phyloP scores from a whole-genome alignment of 2,888 invertebrate genomes.

The Mythimna impura region DNA sequence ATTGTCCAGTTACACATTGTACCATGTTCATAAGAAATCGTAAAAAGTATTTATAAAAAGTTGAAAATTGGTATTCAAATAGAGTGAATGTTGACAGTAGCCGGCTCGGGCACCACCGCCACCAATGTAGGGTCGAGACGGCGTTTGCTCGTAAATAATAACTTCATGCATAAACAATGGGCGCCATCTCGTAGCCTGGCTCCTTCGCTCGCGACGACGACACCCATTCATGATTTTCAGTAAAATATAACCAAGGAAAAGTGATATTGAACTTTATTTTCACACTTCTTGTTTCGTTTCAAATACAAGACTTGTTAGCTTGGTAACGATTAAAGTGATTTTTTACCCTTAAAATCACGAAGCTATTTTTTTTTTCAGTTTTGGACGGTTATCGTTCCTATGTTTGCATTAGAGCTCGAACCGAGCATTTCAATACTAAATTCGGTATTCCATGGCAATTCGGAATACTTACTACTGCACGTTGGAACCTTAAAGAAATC shows the following conservation, averaged over 20 bases:
- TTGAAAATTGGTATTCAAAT: constrained; percentile 38
- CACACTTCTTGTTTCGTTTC: constrained; percentile 44
- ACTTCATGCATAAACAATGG: constrained; percentile 86
- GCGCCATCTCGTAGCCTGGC: constrained; percentile 73
- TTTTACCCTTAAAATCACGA: too few species aligned
- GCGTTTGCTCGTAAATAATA: constrained; percentile 81
- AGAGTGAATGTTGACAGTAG: constrained; percentile 41
- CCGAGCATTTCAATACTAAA: neutral
- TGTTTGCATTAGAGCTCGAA: neutral
- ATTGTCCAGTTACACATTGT: neutral
- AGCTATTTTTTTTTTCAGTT: neutral
- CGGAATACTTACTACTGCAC: neutral
- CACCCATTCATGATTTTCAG: constrained; percentile 75
- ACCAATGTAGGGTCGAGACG: constrained; percentile 58
- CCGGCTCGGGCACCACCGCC: constrained; percentile 28
- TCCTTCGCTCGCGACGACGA: constrained; percentile 70
- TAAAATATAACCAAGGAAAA: constrained; percentile 69
- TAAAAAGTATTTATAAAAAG: constrained; percentile 19
- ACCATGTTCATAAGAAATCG: neutral
- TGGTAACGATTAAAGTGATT: neutral
- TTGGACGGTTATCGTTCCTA: neutral
- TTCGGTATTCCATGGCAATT: neutral
- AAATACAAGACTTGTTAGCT: constrained; percentile 18
- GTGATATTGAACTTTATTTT: constrained; percentile 61
- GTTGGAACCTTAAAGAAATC: neutral